Conservation (phyloP, 2,888 invertebrate species). For the Drosophila setosimentum region DNA sequence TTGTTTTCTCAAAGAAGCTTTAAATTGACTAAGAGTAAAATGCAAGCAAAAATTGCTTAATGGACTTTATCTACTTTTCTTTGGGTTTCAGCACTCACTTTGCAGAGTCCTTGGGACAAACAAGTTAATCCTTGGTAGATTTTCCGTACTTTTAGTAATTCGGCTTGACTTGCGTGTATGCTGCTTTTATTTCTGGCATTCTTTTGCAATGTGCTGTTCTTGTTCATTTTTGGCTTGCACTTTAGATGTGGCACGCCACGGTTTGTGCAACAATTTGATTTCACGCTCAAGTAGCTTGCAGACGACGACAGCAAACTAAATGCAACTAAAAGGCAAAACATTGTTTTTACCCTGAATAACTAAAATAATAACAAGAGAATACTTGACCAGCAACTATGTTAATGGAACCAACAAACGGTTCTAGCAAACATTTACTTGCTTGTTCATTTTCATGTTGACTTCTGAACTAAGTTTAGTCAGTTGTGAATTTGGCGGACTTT, state of each 20-base stretch:
- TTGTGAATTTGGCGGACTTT: neutral
- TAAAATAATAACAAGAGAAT: constrained; percentile 15
- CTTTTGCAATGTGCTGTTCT: constrained; percentile 8
- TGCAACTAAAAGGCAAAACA: constrained; percentile 66
- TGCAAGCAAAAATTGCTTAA: constrained; percentile 4
- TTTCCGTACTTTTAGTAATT: constrained; percentile 2
- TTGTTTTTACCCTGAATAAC: constrained; percentile 55
- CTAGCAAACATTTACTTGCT: constrained; percentile 28
- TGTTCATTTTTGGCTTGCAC: constrained; percentile 44
- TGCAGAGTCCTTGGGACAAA: constrained; percentile 27
- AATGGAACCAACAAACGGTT: constrained; percentile 26
- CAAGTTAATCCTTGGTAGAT: constrained; percentile 24
- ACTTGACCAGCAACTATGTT: constrained; percentile 50
- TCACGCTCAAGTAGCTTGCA: constrained; percentile 50
- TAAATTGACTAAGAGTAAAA: neutral
- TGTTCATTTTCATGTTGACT: constrained; percentile 12
- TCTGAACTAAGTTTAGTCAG: constrained; percentile 5
- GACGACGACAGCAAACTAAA: constrained; percentile 54
- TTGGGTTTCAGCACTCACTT: constrained; percentile 1
- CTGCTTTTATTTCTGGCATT: constrained; percentile 32
- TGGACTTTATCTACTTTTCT: neutral
- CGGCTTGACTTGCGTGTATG: constrained; percentile 1
- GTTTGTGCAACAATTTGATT: constrained; percentile 56
- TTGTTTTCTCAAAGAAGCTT: neutral
- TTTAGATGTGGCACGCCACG: constrained; percentile 28